These are phyloP conservation scores for Cerastis rubricosa DNA, from an alignment of 2,888 invertebrate genomes.

Conservation along the genomic window DNA sequence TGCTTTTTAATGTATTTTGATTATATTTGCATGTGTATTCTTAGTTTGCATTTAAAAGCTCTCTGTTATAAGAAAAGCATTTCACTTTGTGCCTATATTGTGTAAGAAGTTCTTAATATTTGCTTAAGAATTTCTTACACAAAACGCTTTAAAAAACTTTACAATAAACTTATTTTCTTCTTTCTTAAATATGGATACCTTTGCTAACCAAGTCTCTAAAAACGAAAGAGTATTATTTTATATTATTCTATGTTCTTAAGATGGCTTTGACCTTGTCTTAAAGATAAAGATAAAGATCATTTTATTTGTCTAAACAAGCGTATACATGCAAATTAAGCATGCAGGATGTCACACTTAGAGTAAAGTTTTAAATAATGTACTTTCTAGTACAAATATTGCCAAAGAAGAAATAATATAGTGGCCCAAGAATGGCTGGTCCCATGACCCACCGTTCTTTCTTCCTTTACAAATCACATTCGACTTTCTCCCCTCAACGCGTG, in stretches of 20 bases:
- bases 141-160: background rate
- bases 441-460: background rate
- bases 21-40: conserved; percentile 25
- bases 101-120: background rate
- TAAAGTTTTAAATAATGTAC: background rate
- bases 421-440: no score
- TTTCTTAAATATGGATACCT: background rate
- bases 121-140: no score
- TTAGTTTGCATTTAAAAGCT: background rate
- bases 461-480: background rate
- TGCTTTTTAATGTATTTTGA: conserved; percentile 8
- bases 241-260: background rate
- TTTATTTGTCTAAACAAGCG: no score
- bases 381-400: background rate
- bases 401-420: background rate
- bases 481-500: background rate
- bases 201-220: background rate
- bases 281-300: no score
- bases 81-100: conserved; percentile 16
- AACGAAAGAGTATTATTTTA: background rate
- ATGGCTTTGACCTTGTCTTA: background rate
- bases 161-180: background rate
- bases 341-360: no score
- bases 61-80: background rate
- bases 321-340: no score